Base-by-base conservation (phyloP, 2,888 invertebrate genomes). In the Poecilus cupreus region DNA sequence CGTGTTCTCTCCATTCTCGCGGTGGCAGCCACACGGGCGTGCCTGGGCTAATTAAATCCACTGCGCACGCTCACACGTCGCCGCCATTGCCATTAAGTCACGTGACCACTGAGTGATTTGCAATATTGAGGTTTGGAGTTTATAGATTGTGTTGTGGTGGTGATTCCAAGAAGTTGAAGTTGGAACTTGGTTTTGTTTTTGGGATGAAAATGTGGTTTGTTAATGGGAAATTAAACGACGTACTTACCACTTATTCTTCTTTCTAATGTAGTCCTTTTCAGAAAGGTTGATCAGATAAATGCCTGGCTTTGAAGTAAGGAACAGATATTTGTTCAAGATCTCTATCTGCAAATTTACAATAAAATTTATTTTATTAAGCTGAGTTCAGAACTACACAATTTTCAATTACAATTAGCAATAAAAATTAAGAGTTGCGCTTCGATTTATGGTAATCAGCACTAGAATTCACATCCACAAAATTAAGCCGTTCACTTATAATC, bases 221-320 rank as follows among this genome's bases (percentile, higher is more conserved):
- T 77, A 57, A 43, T 77, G 60, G 18, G 10, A n/a, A 57, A 32
- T 64, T 72, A 80, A 70, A 72, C 32, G 16, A 72, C 20, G 1
- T 6, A 90, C 92, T 90, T 90, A 95, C 98, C 98, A 98, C 91
- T 98, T 99, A 88, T 98, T 99, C 91, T 98, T 99, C 92, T 98
- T 99, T 86, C 98, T 94, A 86, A 97, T 97, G 89, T 97, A 99
- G 90, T 99, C 99, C 89, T 97, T 98, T 89, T 99, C 98, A 0
- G 98, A 96, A 83, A 99, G 91, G 90, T 99, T 99, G 6, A 99
- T 95, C 84, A 99, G 92, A 89, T 99, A 99, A 85, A 99, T 94
- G 81, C 97, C 96, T 0, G 99, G 99, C 89, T 99, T 99, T 0
- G 98, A 96, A 10, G 99, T 99, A 83, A 99, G 91, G 88, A 99